Conservation (phyloP, 2,888 invertebrate species). For the Spilosoma lubricipeda region DNA sequence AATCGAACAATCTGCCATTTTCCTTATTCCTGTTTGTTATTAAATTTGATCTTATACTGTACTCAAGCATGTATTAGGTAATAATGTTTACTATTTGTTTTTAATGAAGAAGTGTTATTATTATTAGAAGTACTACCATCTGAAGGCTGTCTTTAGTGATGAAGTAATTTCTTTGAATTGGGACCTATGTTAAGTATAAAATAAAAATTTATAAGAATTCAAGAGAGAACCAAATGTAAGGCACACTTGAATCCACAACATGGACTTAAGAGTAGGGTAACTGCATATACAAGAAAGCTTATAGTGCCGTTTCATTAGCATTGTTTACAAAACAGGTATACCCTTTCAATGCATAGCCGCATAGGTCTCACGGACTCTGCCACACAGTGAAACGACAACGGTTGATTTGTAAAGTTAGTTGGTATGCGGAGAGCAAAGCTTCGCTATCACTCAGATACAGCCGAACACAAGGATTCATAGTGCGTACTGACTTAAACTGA, state of each 20-base stretch:
- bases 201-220: background rate
- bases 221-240: background rate
- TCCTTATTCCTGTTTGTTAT: too few relatives aligned
- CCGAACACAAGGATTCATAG: slow-evolving; percentile 60
- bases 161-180: background rate
- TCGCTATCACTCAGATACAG: slow-evolving; percentile 56
- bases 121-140: background rate
- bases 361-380: slow-evolving; percentile 28
- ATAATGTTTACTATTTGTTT: background rate
- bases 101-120: too few relatives aligned
- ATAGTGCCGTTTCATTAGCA: slow-evolving; percentile 5
- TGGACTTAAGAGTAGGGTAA: background rate
- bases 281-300: background rate
- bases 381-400: slow-evolving; percentile 35
- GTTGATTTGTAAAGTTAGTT: slow-evolving; percentile 59
- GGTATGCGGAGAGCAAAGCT: slow-evolving; percentile 56
- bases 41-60: background rate
- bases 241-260: background rate
- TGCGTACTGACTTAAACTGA: slow-evolving; percentile 55
- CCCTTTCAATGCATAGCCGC: slow-evolving; percentile 15
- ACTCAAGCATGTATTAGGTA: background rate
- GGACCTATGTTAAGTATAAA: too few relatives aligned
- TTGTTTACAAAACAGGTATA: slow-evolving; percentile 9
- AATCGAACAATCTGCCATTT: background rate
- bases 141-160: background rate